A percentile compares a stretch with the other conserved stretches of the same genome.
phyloP scores from a whole-genome alignment of 2,888 invertebrate species.

The Cheilosia impressa region DNA sequence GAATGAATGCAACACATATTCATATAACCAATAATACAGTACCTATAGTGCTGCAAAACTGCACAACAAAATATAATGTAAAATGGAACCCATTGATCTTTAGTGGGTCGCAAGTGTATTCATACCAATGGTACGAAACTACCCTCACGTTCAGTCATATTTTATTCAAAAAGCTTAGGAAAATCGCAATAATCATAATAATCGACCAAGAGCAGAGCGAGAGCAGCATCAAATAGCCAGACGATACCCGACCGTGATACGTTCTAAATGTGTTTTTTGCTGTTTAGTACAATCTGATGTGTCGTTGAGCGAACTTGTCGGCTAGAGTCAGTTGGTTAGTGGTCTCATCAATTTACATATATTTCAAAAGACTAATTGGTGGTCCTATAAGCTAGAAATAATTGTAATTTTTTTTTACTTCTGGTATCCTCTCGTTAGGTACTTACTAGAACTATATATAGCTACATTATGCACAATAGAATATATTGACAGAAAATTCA shows the following conservation, averaged over 20 bases:
- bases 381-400: conserved; percentile 10
- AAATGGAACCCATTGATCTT: conserved; percentile 58
- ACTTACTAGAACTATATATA: not conserved
- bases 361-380: conserved; percentile 25
- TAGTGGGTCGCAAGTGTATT: conserved; percentile 54
- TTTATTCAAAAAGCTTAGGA: conserved; percentile 63
- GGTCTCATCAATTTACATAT: conserved; percentile 34
- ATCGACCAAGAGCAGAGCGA: conserved; percentile 60
- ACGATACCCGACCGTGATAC: conserved; percentile 62
- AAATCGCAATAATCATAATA: conserved; percentile 64
- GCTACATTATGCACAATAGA: not conserved
- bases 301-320: conserved; percentile 67
- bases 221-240: conserved; percentile 60
- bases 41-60: conserved; percentile 16
- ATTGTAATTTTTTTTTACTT: conserved; percentile 3
- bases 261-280: conserved; percentile 66
- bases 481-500: not conserved
- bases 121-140: conserved; percentile 37
- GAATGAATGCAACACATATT: conserved; percentile 37
- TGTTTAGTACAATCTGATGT: conserved; percentile 70
- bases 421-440: not conserved
- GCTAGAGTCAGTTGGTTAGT: conserved; percentile 61
- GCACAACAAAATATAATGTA: conserved; percentile 23
- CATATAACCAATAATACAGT: conserved; percentile 13
- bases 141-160: conserved; percentile 38